Percentiles rank a stretch among this genome's conserved stretches.
Conservation (phyloP, 2,888 invertebrate genomes). For the Dorcus hopei region DNA sequence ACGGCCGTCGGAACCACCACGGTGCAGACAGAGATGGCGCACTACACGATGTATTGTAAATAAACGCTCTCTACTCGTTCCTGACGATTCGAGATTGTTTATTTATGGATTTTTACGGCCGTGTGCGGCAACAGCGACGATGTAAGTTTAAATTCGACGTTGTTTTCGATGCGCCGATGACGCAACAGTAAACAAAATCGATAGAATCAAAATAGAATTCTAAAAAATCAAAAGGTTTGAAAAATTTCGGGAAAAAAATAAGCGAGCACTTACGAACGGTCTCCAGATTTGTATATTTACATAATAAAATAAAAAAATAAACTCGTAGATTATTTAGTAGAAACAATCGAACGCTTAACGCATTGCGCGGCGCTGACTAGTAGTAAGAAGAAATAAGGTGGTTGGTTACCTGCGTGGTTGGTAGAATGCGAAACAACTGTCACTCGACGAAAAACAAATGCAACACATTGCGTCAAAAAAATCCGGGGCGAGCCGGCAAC, state of each 20-base stretch:
- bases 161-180: too few relatives aligned
- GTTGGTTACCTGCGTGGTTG: background rate
- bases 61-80: conserved; percentile 22
- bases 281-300: too few relatives aligned
- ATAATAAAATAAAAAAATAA: too few relatives aligned
- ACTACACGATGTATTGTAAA: conserved; percentile 27
- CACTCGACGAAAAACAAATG: background rate
- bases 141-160: background rate
- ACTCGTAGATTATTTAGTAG: too few relatives aligned
- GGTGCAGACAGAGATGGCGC: background rate
- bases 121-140: conserved; percentile 3
- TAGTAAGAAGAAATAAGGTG: too few relatives aligned
- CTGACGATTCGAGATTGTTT: conserved; percentile 26
- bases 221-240: too few relatives aligned
- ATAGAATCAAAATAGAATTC: too few relatives aligned
- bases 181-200: too few relatives aligned
- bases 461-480: conserved; percentile 25
- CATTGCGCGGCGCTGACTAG: too few relatives aligned
- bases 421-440: conserved; percentile 4
- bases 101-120: conserved; percentile 12
- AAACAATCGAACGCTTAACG: too few relatives aligned
- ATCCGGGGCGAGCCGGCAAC: conserved; percentile 26
- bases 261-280: too few relatives aligned
- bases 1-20: background rate
- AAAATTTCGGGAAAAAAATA: too few relatives aligned